Conservation (phyloP, 2,888 invertebrate species). For the Drosophila meridiana region DNA sequence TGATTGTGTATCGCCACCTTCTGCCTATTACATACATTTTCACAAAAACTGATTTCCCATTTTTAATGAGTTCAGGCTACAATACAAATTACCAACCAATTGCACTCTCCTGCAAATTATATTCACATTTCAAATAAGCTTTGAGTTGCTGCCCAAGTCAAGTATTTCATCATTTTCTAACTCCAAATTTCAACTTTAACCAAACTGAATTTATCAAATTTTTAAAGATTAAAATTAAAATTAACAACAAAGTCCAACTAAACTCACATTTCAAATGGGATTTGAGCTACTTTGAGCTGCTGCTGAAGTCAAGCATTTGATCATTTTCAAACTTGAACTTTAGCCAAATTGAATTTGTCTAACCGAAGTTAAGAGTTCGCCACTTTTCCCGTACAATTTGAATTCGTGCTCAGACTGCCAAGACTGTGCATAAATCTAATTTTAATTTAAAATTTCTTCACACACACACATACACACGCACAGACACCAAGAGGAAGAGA, state of each 20-base stretch:
- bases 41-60: too few species aligned
- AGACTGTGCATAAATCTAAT: slow-evolving; percentile 53
- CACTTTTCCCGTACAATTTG: background rate
- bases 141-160: too few species aligned
- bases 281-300: background rate
- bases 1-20: too few species aligned
- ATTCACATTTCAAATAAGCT: too few species aligned
- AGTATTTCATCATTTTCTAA: too few species aligned
- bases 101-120: too few species aligned
- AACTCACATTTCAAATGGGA: background rate
- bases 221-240: background rate
- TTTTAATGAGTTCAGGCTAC: too few species aligned
- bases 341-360: background rate
- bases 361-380: background rate
- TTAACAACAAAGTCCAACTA: background rate
- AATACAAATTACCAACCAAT: too few species aligned
- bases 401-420: background rate
- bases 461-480: slow-evolving; percentile 2
- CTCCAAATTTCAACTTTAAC: too few species aligned
- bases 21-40: too few species aligned
- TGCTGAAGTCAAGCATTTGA: background rate
- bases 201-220: too few species aligned
- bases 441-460: slow-evolving; percentile 44
- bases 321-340: background rate
- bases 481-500: background rate